Percentiles rank a stretch among this genome's conserved stretches.
Evolutionary conservation across 2,113 vertebrate genomes (phyloP).

Genomic region (Acrocephalus kingi): DNA sequence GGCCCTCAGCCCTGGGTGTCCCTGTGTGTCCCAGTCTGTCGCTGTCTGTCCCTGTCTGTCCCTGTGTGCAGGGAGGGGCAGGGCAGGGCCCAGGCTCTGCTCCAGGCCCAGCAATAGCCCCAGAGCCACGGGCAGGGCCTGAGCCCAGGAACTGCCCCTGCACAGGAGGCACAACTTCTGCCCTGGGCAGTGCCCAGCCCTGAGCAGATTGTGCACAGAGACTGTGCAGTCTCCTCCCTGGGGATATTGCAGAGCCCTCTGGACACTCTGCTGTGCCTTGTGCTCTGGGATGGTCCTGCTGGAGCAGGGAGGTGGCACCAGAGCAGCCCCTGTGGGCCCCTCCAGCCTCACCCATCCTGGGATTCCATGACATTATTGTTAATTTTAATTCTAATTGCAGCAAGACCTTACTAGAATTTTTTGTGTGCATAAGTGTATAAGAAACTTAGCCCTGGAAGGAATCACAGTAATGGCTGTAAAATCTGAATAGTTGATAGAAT

Average conservation of each 20-base stretch:
- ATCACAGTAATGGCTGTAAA: neutral
- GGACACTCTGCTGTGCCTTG: neutral
- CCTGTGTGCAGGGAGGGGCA: neutral
- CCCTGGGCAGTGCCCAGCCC: neutral
- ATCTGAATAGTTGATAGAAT: neutral
- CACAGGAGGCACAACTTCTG: neutral
- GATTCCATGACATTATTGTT: neutral
- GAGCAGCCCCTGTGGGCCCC: neutral
- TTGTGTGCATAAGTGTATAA: neutral
- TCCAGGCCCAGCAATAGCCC: neutral
- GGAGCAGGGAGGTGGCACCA: neutral
- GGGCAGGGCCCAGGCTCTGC: neutral
- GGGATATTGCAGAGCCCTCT: neutral
- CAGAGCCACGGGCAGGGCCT: neutral
- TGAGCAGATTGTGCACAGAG: neutral
- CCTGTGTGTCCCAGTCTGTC: neutral
- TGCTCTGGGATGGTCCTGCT: neutral
- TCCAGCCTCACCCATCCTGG: neutral
- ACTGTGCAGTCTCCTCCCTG: neutral
- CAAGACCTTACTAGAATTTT: neutral
- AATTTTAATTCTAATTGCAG: neutral
- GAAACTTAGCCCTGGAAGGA: neutral
- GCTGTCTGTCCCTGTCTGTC: neutral
- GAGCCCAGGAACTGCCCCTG: neutral
- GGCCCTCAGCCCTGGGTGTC: neutral